These are phyloP conservation scores for Aptenodytes forsteri DNA, from an alignment of 2,113 vertebrate species.

Conservation along the genomic window DNA sequence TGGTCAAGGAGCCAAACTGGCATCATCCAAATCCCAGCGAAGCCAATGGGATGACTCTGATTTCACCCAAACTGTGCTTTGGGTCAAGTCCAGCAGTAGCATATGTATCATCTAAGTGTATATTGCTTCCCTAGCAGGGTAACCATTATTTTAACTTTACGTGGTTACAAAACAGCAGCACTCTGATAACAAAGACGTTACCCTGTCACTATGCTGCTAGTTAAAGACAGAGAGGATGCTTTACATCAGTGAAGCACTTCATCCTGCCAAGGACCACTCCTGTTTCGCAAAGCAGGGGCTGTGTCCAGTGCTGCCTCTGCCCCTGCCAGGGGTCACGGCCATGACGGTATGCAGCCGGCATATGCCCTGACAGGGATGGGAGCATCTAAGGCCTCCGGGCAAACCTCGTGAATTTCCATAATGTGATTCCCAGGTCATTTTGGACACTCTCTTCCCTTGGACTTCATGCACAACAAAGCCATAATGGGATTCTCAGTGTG, in stretches of 20 bases:
- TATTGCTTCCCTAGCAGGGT: background rate
- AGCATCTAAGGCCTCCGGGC: conserved; percentile 6
- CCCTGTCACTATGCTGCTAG: background rate
- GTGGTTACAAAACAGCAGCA: background rate
- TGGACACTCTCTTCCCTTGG: background rate
- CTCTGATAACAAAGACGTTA: background rate
- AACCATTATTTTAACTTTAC: background rate
- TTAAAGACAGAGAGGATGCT: background rate
- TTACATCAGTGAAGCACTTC: background rate
- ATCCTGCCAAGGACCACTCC: background rate
- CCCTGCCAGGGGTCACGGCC: background rate
- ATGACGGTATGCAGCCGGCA: background rate
- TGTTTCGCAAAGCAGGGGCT: background rate
- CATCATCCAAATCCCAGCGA: background rate
- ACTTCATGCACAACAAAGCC: background rate
- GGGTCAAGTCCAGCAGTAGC: background rate
- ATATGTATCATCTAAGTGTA: background rate
- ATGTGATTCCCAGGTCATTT: conserved; percentile 17
- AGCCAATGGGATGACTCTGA: background rate
- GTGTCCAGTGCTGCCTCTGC: background rate
- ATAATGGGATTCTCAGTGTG: conserved; percentile 9
- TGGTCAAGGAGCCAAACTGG: background rate
- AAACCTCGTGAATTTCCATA: background rate
- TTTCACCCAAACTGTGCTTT: conserved; percentile 4
- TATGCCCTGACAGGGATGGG: background rate